Percentiles rank a stretch among this genome's conserved stretches.
Conservation (phyloP, 2,113 vertebrate genomes). For the Irena cyanogastra region DNA sequence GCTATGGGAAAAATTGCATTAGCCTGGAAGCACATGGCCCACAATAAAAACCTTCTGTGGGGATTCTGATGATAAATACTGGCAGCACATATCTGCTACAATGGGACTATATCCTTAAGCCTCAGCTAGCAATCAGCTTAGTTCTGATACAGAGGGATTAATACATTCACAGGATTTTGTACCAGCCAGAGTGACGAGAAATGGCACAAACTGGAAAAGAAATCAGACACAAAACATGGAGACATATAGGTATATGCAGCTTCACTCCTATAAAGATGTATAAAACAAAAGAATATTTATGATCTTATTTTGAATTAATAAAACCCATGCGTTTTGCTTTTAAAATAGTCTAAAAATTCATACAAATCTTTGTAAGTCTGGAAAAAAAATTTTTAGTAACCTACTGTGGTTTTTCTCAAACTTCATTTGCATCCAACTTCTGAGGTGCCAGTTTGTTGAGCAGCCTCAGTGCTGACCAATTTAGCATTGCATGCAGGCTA, state of each 20-base stretch:
- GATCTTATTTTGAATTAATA: not conserved
- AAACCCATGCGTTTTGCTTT: not conserved
- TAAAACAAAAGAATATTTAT: not conserved
- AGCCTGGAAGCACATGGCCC: not conserved
- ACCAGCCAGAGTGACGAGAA: not conserved
- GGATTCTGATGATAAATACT: conserved; percentile 7
- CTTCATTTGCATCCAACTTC: not conserved
- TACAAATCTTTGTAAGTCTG: not conserved
- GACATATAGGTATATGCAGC: not conserved
- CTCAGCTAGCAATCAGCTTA: conserved; percentile 44
- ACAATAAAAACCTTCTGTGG: not conserved
- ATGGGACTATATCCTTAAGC: conserved; percentile 28
- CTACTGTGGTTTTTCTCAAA: not conserved
- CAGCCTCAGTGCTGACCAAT: not conserved
- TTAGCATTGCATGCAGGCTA: not conserved
- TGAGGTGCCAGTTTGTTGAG: not conserved
- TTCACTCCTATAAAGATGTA: not conserved
- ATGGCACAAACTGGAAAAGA: not conserved
- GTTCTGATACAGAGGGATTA: conserved; percentile 25
- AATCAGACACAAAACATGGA: not conserved
- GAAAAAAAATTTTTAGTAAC: not conserved
- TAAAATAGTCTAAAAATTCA: not conserved
- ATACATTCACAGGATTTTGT: conserved; percentile 21
- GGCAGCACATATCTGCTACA: conserved; percentile 22
- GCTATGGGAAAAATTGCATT: not conserved